These are phyloP conservation scores for Capricornis sumatraensis DNA, from an alignment of 2,113 vertebrate species.

Conservation along the genomic window DNA sequence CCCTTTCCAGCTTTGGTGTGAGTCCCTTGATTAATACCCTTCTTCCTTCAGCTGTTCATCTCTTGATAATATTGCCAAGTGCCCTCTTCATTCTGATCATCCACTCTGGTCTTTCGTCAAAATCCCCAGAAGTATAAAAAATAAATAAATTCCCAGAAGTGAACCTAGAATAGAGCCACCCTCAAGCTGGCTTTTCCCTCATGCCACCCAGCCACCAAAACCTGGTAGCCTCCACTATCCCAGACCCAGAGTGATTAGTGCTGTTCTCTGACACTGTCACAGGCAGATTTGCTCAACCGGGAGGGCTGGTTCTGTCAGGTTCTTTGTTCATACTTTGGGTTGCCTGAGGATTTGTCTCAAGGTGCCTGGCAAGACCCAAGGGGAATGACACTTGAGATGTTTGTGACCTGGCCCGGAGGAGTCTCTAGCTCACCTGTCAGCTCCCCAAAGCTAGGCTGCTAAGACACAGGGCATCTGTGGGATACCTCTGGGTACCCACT, in stretches of 20 bases:
- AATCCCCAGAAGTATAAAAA: not conserved
- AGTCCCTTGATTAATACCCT: not conserved
- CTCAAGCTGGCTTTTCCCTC: not conserved
- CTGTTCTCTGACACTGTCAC: not conserved
- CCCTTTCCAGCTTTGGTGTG: not conserved
- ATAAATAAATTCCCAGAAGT: not conserved
- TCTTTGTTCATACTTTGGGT: not conserved
- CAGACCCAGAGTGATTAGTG: not conserved
- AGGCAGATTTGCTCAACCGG: not conserved
- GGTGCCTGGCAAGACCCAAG: not conserved
- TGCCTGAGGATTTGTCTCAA: not conserved
- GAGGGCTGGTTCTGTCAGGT: not conserved
- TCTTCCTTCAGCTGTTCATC: not conserved
- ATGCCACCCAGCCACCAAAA: not conserved
- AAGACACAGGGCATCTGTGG: not conserved
- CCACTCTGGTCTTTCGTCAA: not conserved
- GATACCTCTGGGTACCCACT: not conserved
- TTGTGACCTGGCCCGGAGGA: not conserved
- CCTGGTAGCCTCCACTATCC: no score
- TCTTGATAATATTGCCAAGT: not conserved
- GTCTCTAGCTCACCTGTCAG: not conserved
- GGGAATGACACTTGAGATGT: slow-evolving; percentile 26
- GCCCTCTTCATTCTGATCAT: not conserved
- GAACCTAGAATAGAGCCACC: not conserved
- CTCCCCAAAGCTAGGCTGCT: slow-evolving; percentile 34